Percentiles rank a stretch among this genome's conserved stretches.
Evolutionary conservation across 2,797 vertebrate genomes (phyloP).

Genomic region (Aphelocoma californica): DNA sequence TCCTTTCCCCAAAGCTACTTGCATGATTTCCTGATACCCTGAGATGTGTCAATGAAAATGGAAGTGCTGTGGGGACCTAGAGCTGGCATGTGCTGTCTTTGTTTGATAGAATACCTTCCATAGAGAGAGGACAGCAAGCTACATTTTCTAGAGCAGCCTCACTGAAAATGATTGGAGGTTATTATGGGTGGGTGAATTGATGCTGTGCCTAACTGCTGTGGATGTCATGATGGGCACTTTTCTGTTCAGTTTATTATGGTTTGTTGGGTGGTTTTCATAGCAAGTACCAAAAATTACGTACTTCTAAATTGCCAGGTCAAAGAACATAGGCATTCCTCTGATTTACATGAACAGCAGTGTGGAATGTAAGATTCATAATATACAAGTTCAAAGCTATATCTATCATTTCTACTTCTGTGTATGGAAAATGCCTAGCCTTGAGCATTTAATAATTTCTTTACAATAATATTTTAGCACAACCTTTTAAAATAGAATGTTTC

Average conservation of each 20-base stretch:
- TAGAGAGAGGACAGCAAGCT: neutral
- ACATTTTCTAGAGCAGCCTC: neutral
- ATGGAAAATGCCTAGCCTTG: neutral
- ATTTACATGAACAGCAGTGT: neutral
- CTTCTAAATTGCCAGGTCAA: neutral
- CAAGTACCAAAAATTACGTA: neutral
- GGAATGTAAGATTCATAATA: neutral
- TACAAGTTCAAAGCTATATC: neutral
- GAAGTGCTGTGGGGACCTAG: neutral
- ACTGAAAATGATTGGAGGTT: neutral
- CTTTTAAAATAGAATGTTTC: neutral
- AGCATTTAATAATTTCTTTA: neutral
- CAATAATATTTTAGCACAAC: neutral
- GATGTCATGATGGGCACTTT: neutral
- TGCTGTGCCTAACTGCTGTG: neutral
- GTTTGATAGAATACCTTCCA: neutral
- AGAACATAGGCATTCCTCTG: neutral
- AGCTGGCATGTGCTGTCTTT: neutral
- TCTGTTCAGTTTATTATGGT: neutral
- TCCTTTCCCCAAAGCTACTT: neutral
- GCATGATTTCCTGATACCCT: neutral
- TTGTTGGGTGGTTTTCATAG: neutral
- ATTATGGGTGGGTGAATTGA: rapidly evolving
- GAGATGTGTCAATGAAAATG: neutral
- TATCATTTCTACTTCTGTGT: neutral